phyloP scores from a whole-genome alignment of 2,888 invertebrate genomes.

The Bombylius discolor region DNA sequence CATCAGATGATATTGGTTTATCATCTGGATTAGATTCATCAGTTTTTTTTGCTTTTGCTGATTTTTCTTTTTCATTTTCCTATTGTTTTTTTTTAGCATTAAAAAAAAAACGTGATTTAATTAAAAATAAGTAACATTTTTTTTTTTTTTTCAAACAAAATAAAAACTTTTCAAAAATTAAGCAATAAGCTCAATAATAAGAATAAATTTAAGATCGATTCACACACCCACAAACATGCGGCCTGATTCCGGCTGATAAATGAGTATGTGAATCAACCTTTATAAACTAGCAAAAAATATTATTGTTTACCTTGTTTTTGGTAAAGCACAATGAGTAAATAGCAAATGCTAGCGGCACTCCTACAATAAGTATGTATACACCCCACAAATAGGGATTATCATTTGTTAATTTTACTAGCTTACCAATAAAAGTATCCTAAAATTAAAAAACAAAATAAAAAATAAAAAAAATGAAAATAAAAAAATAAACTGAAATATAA shows the following conservation, averaged over 20 bases:
- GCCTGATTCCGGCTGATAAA: too few relatives aligned
- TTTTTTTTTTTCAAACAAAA: too few relatives aligned
- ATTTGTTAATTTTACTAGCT: constrained; percentile 61
- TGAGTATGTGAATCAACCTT: too few relatives aligned
- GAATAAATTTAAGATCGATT: too few relatives aligned
- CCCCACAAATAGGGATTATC: constrained; percentile 87
- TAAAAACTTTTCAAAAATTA: too few relatives aligned
- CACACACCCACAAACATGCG: too few relatives aligned
- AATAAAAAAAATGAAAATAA: neutral
- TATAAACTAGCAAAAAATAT: neutral
- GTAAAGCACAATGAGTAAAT: constrained; percentile 68
- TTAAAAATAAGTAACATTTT: neutral
- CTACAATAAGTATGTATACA: constrained; percentile 63
- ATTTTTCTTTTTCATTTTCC: constrained; percentile 35
- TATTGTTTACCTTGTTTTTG: constrained; percentile 37
- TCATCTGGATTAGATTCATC: constrained; percentile 55
- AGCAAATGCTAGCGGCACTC: constrained; percentile 64
- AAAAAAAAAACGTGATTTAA: neutral
- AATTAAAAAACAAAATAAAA: constrained; percentile 22
- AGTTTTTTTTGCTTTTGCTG: constrained; percentile 54
- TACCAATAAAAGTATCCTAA: constrained; percentile 68
- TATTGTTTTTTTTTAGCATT: neutral
- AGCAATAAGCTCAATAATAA: too few relatives aligned
- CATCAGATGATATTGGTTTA: constrained; percentile 9
- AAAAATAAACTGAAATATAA: too few relatives aligned